Percentiles rank a stretch among this genome's conserved stretches.
Evolutionary conservation across 2,888 invertebrate genomes (phyloP).

Genomic region (Phortica okadai): DNA sequence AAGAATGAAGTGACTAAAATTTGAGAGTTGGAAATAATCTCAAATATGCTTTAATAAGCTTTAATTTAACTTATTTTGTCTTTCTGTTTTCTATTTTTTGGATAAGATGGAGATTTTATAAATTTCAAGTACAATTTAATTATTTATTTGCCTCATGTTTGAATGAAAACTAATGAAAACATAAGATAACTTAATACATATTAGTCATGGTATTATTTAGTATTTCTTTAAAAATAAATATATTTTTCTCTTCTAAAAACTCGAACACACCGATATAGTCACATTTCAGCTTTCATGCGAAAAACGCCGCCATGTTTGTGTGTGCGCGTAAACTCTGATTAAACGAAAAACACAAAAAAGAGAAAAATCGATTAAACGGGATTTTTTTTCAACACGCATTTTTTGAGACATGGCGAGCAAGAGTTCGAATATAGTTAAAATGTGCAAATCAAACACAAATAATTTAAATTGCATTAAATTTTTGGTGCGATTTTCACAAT

Average conservation of each 20-base stretch:
- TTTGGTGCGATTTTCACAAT: not conserved
- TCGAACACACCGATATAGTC: constrained; percentile 58
- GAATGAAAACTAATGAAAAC: no score
- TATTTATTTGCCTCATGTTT: no score
- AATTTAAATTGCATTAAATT: constrained; percentile 6
- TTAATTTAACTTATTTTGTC: no score
- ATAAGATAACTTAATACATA: no score
- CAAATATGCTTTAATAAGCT: no score
- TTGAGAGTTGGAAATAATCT: no score
- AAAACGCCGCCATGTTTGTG: constrained; percentile 59
- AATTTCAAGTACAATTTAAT: no score
- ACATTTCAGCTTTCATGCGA: constrained; percentile 58
- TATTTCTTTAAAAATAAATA: not conserved
- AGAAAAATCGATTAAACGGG: constrained; percentile 63
- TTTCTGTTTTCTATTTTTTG: no score
- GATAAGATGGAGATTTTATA: no score
- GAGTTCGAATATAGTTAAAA: not conserved
- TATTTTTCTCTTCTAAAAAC: no score
- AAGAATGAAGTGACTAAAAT: no score
- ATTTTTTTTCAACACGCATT: constrained; percentile 49
- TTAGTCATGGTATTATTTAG: not conserved
- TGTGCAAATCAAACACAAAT: not conserved
- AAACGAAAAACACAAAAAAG: constrained; percentile 44
- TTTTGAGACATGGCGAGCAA: constrained; percentile 30
- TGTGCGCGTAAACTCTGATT: constrained; percentile 16